These are phyloP conservation scores for Oscheius sp. DNA, from an alignment of 2,888 invertebrate species.

Conservation along the genomic window DNA sequence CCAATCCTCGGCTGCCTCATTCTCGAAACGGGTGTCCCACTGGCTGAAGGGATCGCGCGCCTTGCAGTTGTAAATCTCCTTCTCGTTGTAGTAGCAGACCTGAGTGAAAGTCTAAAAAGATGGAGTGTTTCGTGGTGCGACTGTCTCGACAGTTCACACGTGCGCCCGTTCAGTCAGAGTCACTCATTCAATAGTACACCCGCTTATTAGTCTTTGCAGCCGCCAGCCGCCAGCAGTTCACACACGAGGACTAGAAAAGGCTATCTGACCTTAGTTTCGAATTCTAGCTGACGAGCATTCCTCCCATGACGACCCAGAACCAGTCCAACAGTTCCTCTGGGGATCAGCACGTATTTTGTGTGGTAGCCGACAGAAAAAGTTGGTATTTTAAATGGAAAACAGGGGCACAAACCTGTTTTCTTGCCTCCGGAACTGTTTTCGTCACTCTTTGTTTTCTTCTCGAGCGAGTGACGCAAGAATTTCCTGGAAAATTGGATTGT, in stretches of 20 bases:
- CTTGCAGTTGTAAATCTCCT: not conserved
- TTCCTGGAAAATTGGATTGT: too few relatives aligned
- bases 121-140: not conserved
- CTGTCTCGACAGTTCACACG: too few relatives aligned
- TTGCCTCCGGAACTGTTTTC: too few relatives aligned
- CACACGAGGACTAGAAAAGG: not conserved
- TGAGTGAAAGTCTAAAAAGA: slow-evolving; percentile 15
- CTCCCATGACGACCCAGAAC: slow-evolving; percentile 19
- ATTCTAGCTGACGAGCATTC: slow-evolving; percentile 16
- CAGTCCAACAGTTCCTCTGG: not conserved
- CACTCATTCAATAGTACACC: too few relatives aligned
- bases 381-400: not conserved
- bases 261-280: slow-evolving; percentile 17
- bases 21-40: slow-evolving; percentile 4
- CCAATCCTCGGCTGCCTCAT: slow-evolving; percentile 11
- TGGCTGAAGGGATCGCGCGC: not conserved
- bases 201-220: too few relatives aligned
- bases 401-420: too few relatives aligned
- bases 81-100: slow-evolving; percentile 18
- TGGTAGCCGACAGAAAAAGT: slow-evolving; percentile 9
- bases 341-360: slow-evolving; percentile 8
- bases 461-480: too few relatives aligned
- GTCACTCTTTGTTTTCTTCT: too few relatives aligned
- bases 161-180: too few relatives aligned
- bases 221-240: too few relatives aligned